phyloP scores from a whole-genome alignment of 2,888 invertebrate species.

The Germaria angustata region DNA sequence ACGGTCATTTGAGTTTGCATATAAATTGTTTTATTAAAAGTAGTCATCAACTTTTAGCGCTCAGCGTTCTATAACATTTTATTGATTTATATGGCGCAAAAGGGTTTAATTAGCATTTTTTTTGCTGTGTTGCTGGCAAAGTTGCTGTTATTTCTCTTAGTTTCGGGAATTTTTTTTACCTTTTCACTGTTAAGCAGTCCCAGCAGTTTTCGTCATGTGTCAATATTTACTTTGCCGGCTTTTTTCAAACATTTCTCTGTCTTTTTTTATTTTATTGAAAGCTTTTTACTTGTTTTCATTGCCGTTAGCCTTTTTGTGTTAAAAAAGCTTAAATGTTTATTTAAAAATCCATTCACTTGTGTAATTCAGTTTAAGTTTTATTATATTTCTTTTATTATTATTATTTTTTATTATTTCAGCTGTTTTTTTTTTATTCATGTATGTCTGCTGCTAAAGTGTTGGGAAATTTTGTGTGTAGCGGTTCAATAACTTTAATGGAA shows the following conservation, averaged over 20 bases:
- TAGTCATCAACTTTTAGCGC: background rate
- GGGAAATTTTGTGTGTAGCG: slow-evolving; percentile 12
- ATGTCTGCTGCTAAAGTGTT: slow-evolving; percentile 40
- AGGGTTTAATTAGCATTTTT: slow-evolving; percentile 64
- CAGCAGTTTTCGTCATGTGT: slow-evolving; percentile 53
- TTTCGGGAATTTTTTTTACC: background rate
- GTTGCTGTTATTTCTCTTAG: background rate
- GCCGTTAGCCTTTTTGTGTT: slow-evolving; percentile 44
- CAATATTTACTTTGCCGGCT: slow-evolving; percentile 52
- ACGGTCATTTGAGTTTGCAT: slow-evolving; percentile 64
- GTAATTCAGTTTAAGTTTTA: slow-evolving; percentile 46
- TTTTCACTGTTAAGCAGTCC: slow-evolving; percentile 22
- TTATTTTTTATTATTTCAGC: slow-evolving; percentile 21
- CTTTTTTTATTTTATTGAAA: background rate
- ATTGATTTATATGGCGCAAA: slow-evolving; percentile 60
- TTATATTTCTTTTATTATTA: slow-evolving; percentile 31
- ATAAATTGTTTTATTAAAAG: slow-evolving; percentile 65
- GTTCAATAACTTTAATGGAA: slow-evolving; percentile 47
- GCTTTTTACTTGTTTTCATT: background rate
- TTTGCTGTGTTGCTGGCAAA: background rate
- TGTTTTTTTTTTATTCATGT: slow-evolving; percentile 5
- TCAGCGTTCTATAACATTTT: slow-evolving; percentile 15
- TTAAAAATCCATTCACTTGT: slow-evolving; percentile 63
- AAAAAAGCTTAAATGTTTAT: slow-evolving; percentile 48
- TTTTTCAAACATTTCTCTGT: background rate